Conservation (phyloP, 2,888 invertebrate genomes). For the Exephanes ischioxanthus region DNA sequence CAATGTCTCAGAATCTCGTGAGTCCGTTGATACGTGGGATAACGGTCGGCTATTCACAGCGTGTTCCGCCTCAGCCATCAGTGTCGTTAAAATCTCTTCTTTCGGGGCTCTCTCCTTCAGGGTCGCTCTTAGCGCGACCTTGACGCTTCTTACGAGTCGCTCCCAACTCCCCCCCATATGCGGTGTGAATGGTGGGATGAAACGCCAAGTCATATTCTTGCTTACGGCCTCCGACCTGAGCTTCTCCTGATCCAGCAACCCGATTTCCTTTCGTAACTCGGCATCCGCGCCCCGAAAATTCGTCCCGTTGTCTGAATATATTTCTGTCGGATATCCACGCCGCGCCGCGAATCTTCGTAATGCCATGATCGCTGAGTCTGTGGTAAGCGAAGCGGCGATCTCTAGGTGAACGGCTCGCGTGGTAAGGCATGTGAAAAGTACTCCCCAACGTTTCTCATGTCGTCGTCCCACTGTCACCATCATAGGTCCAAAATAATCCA, state of each 20-base stretch:
- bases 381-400: slow-evolving; percentile 41
- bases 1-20: slow-evolving; percentile 64
- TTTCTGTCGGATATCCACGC: slow-evolving; percentile 39
- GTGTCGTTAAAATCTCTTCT: slow-evolving; percentile 54
- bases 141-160: slow-evolving; percentile 46
- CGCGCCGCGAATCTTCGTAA: slow-evolving; percentile 57
- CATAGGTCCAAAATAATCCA: slow-evolving; percentile 55
- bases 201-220: slow-evolving; percentile 40
- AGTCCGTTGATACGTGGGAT: slow-evolving; percentile 73
- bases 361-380: slow-evolving; percentile 43
- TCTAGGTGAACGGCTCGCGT: slow-evolving; percentile 66
- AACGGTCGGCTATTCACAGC: slow-evolving; percentile 65
- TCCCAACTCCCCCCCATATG: slow-evolving; percentile 66
- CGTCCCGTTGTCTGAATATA: slow-evolving; percentile 57
- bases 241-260: neutral
- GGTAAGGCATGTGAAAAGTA: slow-evolving; percentile 65
- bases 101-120: slow-evolving; percentile 29
- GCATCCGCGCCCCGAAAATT: slow-evolving; percentile 45
- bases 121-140: slow-evolving; percentile 27
- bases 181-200: slow-evolving; percentile 57
- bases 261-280: slow-evolving; percentile 35
- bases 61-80: slow-evolving; percentile 62
- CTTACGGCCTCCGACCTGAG: slow-evolving; percentile 7
- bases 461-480: neutral
- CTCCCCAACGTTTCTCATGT: slow-evolving; percentile 48